Percentiles rank a stretch among this genome's conserved stretches.
These are phyloP conservation scores for Drosophila mercatorum DNA, from an alignment of 2,888 invertebrate species.

Conservation along the genomic window DNA sequence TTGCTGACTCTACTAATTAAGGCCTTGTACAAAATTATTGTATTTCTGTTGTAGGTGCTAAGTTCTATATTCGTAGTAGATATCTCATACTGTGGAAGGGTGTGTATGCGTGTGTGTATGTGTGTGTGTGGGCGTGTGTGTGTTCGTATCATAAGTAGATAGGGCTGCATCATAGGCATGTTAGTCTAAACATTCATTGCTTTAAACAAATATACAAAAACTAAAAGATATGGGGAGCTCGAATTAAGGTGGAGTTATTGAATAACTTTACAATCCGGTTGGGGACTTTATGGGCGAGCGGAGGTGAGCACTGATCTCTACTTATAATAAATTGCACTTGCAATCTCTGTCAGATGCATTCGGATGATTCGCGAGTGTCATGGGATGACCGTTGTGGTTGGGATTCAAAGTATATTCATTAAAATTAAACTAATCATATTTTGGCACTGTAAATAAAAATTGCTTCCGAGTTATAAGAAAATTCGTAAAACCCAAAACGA, in stretches of 20 bases:
- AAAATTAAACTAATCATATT: constrained; percentile 79
- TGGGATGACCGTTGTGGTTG: constrained; percentile 25
- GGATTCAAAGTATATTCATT: constrained; percentile 54
- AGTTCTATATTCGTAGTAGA: constrained; percentile 69
- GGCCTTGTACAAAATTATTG: constrained; percentile 80
- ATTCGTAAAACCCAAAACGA: constrained; percentile 40
- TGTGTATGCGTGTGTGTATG: constrained; percentile 7
- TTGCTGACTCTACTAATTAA: constrained; percentile 80
- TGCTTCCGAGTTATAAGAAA: constrained; percentile 54
- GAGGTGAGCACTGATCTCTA: constrained; percentile 19
- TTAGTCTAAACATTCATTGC: constrained; percentile 54
- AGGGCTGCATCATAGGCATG: constrained; percentile 41
- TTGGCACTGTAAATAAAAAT: constrained; percentile 81
- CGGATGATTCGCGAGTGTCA: constrained; percentile 52
- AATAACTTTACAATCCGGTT: constrained; percentile 48
- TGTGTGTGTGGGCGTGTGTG: constrained; percentile 26
- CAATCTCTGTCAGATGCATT: constrained; percentile 55
- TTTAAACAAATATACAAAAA: constrained; percentile 62
- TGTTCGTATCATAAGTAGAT: constrained; percentile 30
- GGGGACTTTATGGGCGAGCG: neutral
- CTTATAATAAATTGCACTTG: constrained; percentile 64
- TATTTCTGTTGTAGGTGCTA: constrained; percentile 70
- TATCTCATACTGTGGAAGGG: constrained; percentile 21
- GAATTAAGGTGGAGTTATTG: constrained; percentile 30
- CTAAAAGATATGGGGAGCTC: constrained; percentile 27